Evolutionary conservation across 2,113 vertebrate species (phyloP).

Genomic region (Pelecanus crispus): DNA sequence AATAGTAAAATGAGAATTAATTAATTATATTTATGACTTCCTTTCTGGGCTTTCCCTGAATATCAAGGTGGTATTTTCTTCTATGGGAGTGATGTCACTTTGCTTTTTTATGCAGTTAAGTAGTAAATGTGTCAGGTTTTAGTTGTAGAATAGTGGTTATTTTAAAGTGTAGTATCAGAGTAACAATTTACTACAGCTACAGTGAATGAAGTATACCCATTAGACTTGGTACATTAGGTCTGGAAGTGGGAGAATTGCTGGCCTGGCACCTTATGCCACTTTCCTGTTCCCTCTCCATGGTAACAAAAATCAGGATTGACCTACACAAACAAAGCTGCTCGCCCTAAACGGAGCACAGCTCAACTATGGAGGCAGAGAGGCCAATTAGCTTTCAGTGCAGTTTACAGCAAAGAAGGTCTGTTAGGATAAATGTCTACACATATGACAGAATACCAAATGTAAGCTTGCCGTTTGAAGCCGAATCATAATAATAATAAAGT

Average conservation of each 20-base stretch:
- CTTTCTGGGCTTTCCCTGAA: neutral
- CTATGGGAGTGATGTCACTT: neutral
- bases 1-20: neutral
- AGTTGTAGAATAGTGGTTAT: neutral
- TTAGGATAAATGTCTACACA: neutral
- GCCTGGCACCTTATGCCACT: neutral
- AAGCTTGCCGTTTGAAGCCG: neutral
- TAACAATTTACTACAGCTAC: neutral
- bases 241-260: constrained; percentile 16
- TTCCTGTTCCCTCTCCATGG: neutral
- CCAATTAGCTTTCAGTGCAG: neutral
- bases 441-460: neutral
- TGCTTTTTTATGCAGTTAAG: neutral
- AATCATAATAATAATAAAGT: neutral
- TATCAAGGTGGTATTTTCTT: neutral
- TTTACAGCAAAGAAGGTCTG: neutral
- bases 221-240: neutral
- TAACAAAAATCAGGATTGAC: constrained; percentile 7
- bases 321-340: neutral
- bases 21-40: neutral
- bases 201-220: neutral
- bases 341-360: neutral
- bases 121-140: neutral
- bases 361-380: neutral
- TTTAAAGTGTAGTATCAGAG: neutral